These are phyloP conservation scores for Acestrorhynchus altus DNA, from an alignment of 2,797 vertebrate species.

Conservation along the genomic window DNA sequence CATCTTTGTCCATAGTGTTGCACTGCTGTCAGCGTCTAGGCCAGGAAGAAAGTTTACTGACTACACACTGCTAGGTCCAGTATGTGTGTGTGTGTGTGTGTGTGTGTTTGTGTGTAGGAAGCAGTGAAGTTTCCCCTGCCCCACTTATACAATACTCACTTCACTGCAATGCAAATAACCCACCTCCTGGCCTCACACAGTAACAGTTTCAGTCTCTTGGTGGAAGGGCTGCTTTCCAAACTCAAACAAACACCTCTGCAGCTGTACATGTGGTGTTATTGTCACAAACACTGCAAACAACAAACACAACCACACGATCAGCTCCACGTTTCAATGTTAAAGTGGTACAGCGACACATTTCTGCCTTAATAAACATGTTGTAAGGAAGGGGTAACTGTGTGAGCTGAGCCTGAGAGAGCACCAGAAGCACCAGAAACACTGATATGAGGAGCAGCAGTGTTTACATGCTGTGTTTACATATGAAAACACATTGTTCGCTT, in stretches of 20 bases:
- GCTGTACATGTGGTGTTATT: background rate
- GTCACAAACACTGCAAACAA: background rate
- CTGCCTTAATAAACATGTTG: slow-evolving; percentile 6
- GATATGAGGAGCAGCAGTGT: background rate
- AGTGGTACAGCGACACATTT: background rate
- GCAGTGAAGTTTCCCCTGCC: background rate
- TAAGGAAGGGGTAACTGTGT: background rate
- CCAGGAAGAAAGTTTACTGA: background rate
- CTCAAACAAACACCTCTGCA: background rate
- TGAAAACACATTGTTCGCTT: too few relatives aligned
- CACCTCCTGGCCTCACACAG: slow-evolving; percentile 30
- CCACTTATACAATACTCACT: slow-evolving; percentile 72
- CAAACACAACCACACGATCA: background rate
- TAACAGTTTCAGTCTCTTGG: background rate
- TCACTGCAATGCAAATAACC: slow-evolving; percentile 70
- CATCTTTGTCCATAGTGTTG: background rate
- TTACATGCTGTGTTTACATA: background rate
- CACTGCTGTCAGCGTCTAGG: background rate
- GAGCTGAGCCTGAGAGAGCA: background rate
- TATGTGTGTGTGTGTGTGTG: slow-evolving; percentile 12
- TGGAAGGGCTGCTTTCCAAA: background rate
- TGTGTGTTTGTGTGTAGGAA: background rate
- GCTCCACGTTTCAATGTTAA: background rate
- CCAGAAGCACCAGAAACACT: too few relatives aligned
- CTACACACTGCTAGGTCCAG: background rate